phyloP scores from a whole-genome alignment of 2,113 vertebrate genomes.

The Eonycteris spelaea region DNA sequence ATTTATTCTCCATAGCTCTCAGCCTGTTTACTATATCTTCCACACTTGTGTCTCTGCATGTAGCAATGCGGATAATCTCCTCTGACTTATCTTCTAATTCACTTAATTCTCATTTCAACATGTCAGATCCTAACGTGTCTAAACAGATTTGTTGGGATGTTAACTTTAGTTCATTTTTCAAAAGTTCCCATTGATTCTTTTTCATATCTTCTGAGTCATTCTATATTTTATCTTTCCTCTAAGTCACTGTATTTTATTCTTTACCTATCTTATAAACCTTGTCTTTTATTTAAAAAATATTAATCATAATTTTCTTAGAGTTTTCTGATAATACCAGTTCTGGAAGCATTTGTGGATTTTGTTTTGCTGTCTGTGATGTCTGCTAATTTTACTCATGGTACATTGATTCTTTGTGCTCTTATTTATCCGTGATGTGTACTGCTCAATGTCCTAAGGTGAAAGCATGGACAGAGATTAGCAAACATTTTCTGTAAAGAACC shows the following conservation, averaged over 20 bases:
- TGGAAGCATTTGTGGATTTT: background rate
- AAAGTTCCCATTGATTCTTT: background rate
- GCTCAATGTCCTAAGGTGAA: background rate
- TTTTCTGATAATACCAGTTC: background rate
- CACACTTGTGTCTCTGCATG: background rate
- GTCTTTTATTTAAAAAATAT: background rate
- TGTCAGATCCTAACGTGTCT: background rate
- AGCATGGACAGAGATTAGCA: background rate
- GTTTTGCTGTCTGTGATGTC: background rate
- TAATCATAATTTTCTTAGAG: background rate
- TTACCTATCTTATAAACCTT: background rate
- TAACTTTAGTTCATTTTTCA: background rate
- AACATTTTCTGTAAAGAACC: background rate
- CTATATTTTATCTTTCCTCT: background rate
- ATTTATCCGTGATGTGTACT: background rate
- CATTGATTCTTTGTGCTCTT: background rate
- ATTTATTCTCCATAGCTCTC: background rate
- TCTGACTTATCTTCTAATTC: background rate
- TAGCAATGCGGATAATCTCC: background rate
- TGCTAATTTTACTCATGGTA: background rate
- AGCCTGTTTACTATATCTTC: background rate
- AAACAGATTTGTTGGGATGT: background rate
- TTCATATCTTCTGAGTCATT: background rate
- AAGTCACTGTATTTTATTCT: background rate
- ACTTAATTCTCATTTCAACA: background rate